phyloP scores from a whole-genome alignment of 1,140 invertebrate genomes.

The Dreissena rostriformis region DNA sequence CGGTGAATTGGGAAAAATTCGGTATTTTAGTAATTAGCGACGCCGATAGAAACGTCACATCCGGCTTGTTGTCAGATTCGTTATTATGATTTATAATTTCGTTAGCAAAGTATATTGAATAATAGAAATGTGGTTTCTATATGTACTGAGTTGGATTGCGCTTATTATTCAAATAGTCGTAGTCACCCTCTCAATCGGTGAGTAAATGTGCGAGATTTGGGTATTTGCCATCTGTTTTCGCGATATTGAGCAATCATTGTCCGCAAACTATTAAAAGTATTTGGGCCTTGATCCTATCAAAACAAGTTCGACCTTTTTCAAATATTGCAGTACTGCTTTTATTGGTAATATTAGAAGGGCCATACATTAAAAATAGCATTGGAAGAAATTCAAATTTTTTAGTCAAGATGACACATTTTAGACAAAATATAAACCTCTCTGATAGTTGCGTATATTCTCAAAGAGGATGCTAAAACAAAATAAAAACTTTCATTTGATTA shows the following conservation, averaged over 20 bases:
- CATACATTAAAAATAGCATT: not conserved
- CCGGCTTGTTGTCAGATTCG: not conserved
- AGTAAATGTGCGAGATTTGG: not conserved
- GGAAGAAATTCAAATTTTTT: too few species aligned
- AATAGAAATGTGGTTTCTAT: slow-evolving; percentile 63
- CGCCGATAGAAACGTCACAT: not conserved
- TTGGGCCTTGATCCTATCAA: not conserved
- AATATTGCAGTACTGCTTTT: not conserved
- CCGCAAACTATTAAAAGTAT: not conserved
- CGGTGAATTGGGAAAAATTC: too few species aligned
- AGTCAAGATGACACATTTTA: too few species aligned
- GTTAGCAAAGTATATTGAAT: not conserved
- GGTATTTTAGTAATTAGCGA: too few species aligned
- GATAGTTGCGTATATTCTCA: too few species aligned
- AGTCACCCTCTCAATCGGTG: slow-evolving; percentile 63
- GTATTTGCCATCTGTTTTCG: slow-evolving; percentile 21
- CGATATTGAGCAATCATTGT: not conserved
- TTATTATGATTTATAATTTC: not conserved
- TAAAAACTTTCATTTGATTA: too few species aligned
- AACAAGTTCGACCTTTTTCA: not conserved
- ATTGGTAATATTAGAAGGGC: not conserved
- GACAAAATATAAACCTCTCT: too few species aligned
- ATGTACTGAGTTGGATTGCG: slow-evolving; percentile 63
- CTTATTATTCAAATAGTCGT: slow-evolving; percentile 58
- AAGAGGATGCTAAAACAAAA: too few species aligned